phyloP scores from a whole-genome alignment of 2,888 invertebrate species.

The Strigamia crassipes region DNA sequence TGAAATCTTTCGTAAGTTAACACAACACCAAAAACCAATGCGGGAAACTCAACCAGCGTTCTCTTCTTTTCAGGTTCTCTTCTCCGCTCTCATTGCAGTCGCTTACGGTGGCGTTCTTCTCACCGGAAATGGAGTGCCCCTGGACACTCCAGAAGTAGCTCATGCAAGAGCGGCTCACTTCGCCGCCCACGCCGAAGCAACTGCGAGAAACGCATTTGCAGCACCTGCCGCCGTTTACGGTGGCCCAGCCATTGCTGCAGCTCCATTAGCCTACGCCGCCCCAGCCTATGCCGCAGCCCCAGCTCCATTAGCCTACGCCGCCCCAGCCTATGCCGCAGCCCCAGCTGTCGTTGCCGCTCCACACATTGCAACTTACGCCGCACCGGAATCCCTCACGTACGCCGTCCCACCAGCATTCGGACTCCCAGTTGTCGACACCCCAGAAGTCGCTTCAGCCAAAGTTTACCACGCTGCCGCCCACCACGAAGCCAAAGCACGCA shows the following conservation, averaged over 20 bases:
- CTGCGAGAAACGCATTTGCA: neutral
- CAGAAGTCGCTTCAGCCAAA: slow-evolving; percentile 7
- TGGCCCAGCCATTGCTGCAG: neutral
- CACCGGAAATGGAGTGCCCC: neutral
- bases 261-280: neutral
- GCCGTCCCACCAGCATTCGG: slow-evolving; percentile 22
- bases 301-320: neutral
- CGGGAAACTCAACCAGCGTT: neutral
- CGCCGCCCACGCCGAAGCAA: neutral
- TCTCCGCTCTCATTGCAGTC: neutral
- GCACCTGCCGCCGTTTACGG: neutral
- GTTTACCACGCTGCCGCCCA: slow-evolving; percentile 13
- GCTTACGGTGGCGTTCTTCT: neutral
- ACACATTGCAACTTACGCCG: neutral
- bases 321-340: neutral
- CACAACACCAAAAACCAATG: neutral
- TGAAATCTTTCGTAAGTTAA: neutral
- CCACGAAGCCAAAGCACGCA: neutral
- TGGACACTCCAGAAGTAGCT: neutral
- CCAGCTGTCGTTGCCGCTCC: slow-evolving; percentile 2
- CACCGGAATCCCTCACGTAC: neutral
- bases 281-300: slow-evolving; percentile 1
- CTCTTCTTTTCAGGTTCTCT: neutral
- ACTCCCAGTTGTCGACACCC: slow-evolving; percentile 1
- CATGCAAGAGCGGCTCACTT: neutral